Base-by-base conservation (phyloP, 2,797 vertebrate species). In the Lithobates sylvaticus region DNA sequence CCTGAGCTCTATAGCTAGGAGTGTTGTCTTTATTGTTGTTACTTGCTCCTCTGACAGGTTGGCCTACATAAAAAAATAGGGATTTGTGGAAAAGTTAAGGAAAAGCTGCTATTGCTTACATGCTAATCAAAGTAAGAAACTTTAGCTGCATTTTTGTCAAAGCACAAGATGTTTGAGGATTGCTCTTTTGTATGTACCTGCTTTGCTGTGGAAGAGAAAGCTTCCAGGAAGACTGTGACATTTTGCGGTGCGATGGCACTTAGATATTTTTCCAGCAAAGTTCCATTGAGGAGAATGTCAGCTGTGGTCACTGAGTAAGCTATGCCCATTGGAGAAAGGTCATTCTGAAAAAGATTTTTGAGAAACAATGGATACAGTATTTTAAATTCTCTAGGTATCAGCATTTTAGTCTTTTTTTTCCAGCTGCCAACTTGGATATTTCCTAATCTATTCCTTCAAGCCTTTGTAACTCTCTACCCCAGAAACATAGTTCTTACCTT, bases 141-240 rank as follows among this genome's bases (percentile, higher is more conserved):
- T 73, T 32, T 61, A 73, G n/a, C 39, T 44, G 42, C 1, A 23
- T 78, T 61, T 9, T 42, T 78, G 10, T 64, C 50, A 54, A 47
- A 54, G 50, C 9, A 21, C 3, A 29, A 4, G 47, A 10, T 2
- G 2, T 18, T 54, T 13, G 1, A 18, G 13, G 16, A 3, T 16
- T 50, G 3, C 3, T 16, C 16, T 54, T 13, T 18, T 54, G 50
- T 3, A 54, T 58, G 12, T 82, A 86, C 84, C 78, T 82, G 39
- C 71, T 4, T n/a, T 27, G 72, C 78, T 69, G 73, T 32, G 29
- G 44, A 16, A n/a, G 8, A 34, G 2, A 64, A 4, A 4, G 65
- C 47, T 9, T 32, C 15, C 26, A 86, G 23, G n/a, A 76, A 86
- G 54, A 34, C 12, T 3, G 78, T 64, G 16, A 86, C 13, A 34